A percentile compares a stretch with the other conserved stretches of the same genome.
phyloP scores from a whole-genome alignment of 2,113 vertebrate genomes.

The Notarius quadriscutis region DNA sequence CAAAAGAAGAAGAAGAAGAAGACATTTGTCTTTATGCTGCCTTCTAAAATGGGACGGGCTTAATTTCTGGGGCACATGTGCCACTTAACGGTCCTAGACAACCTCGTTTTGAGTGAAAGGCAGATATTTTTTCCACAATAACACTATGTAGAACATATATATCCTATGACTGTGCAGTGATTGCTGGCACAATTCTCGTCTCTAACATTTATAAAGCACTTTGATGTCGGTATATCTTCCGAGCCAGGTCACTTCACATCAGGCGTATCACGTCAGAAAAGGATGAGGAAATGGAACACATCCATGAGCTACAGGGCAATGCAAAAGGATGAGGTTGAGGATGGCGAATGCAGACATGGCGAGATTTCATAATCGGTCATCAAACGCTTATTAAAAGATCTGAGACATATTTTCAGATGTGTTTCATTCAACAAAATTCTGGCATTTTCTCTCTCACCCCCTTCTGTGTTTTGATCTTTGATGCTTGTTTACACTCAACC shows the following conservation, averaged over 20 bases:
- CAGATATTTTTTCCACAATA: background rate
- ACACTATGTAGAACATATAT: background rate
- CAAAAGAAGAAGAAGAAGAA: background rate
- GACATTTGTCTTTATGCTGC: background rate
- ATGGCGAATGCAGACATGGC: background rate
- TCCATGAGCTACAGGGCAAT: conserved; percentile 26
- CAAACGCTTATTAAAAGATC: conserved; percentile 36
- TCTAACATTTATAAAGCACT: conserved; percentile 23
- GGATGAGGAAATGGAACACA: conserved; percentile 15
- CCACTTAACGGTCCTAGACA: background rate
- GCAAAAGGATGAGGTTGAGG: background rate
- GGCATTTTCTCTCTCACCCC: background rate
- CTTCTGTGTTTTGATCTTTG: conserved; percentile 31
- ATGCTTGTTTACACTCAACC: conserved; percentile 42
- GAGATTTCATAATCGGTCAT: conserved; percentile 45
- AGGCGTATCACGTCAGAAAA: conserved; percentile 26
- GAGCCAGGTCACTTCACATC: conserved; percentile 2
- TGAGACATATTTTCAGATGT: conserved; percentile 32
- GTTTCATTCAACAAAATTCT: conserved; percentile 26
- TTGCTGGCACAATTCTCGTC: background rate
- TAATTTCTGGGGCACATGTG: background rate
- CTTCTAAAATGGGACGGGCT: background rate
- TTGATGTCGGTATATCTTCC: conserved; percentile 24
- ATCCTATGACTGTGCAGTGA: conserved; percentile 3
- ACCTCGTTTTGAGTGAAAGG: background rate